Conservation (phyloP, 2,113 vertebrate species). For the Merops nubicus region DNA sequence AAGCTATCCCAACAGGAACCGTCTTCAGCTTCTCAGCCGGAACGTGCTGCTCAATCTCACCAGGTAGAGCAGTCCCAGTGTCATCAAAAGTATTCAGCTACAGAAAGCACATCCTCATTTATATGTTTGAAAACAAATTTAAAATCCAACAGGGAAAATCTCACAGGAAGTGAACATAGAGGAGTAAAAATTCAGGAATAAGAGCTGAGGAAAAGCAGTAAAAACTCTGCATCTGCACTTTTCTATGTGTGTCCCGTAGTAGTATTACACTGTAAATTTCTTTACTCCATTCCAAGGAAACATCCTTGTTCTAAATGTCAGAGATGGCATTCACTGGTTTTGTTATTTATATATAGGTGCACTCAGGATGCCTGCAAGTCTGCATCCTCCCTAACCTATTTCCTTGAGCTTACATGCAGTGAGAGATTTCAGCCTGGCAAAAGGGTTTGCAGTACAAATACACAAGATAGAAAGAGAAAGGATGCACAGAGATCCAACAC, state of each 20-base stretch:
- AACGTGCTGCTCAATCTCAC: slow-evolving; percentile 31
- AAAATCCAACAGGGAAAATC: slow-evolving; percentile 12
- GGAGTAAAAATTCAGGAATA: background rate
- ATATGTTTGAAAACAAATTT: slow-evolving; percentile 57
- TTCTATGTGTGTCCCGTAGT: background rate
- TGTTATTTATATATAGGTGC: background rate
- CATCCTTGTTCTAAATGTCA: background rate
- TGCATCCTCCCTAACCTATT: background rate
- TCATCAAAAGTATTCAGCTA: slow-evolving; percentile 21
- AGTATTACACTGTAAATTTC: background rate
- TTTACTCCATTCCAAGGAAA: background rate
- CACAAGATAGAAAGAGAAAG: background rate
- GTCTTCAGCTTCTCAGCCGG: background rate
- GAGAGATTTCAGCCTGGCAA: background rate
- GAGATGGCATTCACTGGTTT: background rate
- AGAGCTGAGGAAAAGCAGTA: background rate
- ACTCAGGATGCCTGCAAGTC: background rate
- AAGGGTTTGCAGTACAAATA: background rate
- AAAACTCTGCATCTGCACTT: background rate
- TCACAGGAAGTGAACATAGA: background rate
- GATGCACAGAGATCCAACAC: background rate
- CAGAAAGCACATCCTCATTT: slow-evolving; percentile 17
- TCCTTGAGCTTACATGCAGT: background rate
- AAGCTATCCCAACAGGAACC: slow-evolving; percentile 55
- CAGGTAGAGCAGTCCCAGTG: slow-evolving; percentile 18